Evolutionary conservation across 2,888 invertebrate genomes (phyloP).

Genomic region (Ochropacha duplaris): DNA sequence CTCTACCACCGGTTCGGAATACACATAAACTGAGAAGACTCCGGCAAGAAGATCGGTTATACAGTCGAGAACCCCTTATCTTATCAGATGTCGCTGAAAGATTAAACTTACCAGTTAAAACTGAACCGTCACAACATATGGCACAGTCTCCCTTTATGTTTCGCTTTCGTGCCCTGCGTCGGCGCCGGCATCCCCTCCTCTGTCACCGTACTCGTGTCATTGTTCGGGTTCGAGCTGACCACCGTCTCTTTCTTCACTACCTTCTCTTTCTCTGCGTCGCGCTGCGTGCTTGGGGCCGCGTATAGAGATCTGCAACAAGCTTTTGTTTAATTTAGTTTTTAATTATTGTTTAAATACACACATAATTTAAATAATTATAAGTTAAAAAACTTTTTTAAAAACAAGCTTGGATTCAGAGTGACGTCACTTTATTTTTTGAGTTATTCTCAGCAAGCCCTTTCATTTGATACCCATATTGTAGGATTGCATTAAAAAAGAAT

Average conservation of each 20-base stretch:
- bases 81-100: neutral
- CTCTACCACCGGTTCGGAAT: too few relatives aligned
- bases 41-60: too few relatives aligned
- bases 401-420: too few relatives aligned
- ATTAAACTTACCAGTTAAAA: conserved; percentile 65
- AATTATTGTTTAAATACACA: conserved; percentile 39
- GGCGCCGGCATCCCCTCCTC: conserved; percentile 27
- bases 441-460: too few relatives aligned
- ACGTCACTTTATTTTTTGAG: too few relatives aligned
- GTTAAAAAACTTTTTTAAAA: too few relatives aligned
- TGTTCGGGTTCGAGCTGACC: conserved; percentile 30
- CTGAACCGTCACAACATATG: conserved; percentile 82
- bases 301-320: conserved; percentile 79
- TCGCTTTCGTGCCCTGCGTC: conserved; percentile 44
- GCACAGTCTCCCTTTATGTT: conserved; percentile 71
- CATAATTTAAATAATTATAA: neutral
- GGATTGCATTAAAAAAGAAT: too few relatives aligned
- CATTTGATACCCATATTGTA: too few relatives aligned
- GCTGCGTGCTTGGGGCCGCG: conserved; percentile 64
- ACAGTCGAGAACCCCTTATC: too few relatives aligned
- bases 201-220: conserved; percentile 33
- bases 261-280: conserved; percentile 54
- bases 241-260: conserved; percentile 45
- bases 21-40: too few relatives aligned
- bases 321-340: conserved; percentile 63